A percentile compares a stretch with the other conserved stretches of the same genome.
Conservation (phyloP, 2,888 invertebrate genomes). For the Zeuzera pyrina region DNA sequence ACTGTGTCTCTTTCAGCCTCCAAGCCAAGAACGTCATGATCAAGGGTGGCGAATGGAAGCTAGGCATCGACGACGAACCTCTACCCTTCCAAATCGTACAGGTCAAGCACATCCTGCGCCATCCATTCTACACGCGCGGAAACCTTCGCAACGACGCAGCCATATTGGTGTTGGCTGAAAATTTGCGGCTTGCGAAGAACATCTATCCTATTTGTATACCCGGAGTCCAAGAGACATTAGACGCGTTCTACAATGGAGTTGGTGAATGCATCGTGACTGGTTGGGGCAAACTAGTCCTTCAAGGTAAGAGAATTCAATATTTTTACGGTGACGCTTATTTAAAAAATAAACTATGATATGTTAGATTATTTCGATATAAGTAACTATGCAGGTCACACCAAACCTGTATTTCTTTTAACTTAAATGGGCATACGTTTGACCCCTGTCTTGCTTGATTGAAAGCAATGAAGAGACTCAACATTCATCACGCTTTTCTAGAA, state of each 20-base stretch:
- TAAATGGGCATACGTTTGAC: too few relatives aligned
- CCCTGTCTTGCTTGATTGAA: too few relatives aligned
- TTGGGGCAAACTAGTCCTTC: conserved; percentile 86
- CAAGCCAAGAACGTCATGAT: conserved; percentile 78
- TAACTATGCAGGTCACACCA: too few relatives aligned
- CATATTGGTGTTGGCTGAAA: conserved; percentile 77
- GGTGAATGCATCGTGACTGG: conserved; percentile 84
- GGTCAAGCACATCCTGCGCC: conserved; percentile 78
- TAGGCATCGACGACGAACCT: conserved; percentile 86
- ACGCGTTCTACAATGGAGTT: conserved; percentile 72
- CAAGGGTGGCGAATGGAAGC: conserved; percentile 88
- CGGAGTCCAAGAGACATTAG: conserved; percentile 49
- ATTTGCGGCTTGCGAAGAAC: conserved; percentile 77
- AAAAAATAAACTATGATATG: too few relatives aligned
- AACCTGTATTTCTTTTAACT: too few relatives aligned
- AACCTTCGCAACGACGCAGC: conserved; percentile 79
- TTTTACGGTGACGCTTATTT: too few relatives aligned
- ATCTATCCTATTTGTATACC: conserved; percentile 83
- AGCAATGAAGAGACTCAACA: too few relatives aligned
- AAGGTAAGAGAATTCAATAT: too few relatives aligned
- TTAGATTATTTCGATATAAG: too few relatives aligned
- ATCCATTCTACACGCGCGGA: conserved; percentile 78
- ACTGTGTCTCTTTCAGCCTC: conserved; percentile 54
- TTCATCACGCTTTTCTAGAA: too few relatives aligned
- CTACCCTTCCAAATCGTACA: conserved; percentile 84